Evolutionary conservation across 1,140 invertebrate genomes (phyloP).

Genomic region (Diorhabda elongata): DNA sequence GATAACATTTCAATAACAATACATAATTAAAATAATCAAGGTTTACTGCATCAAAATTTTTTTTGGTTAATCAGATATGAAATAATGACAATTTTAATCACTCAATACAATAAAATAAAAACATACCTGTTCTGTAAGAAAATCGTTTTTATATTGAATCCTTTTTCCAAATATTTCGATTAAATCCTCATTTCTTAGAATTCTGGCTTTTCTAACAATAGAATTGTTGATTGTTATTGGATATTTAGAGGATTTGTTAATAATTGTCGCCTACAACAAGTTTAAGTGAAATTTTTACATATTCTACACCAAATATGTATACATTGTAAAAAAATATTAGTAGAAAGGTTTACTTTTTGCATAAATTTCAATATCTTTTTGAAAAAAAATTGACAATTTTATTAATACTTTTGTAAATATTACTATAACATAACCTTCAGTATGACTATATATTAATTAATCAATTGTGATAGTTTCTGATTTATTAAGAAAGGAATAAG

Average conservation of each 20-base stretch:
- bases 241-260: constrained; percentile 10
- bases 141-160: constrained; percentile 14
- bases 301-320: neutral
- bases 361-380: too few species aligned
- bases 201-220: constrained; percentile 5
- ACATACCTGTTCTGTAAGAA: neutral
- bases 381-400: too few species aligned
- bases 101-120: neutral
- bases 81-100: too few species aligned
- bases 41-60: too few species aligned
- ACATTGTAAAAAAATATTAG: constrained; percentile 3
- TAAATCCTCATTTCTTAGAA: constrained; percentile 15
- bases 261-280: constrained; percentile 17
- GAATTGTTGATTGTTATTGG: constrained; percentile 14
- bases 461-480: too few species aligned
- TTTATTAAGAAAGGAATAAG: too few species aligned
- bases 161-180: constrained; percentile 19
- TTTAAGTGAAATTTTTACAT: neutral
- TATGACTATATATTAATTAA: too few species aligned
- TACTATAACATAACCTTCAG: too few species aligned
- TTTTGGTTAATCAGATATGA: too few species aligned
- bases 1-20: too few species aligned
- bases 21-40: too few species aligned
- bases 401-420: too few species aligned
- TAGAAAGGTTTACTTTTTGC: neutral